Base-by-base conservation (phyloP, 2,888 invertebrate species). In the Penaeus monodon region DNA sequence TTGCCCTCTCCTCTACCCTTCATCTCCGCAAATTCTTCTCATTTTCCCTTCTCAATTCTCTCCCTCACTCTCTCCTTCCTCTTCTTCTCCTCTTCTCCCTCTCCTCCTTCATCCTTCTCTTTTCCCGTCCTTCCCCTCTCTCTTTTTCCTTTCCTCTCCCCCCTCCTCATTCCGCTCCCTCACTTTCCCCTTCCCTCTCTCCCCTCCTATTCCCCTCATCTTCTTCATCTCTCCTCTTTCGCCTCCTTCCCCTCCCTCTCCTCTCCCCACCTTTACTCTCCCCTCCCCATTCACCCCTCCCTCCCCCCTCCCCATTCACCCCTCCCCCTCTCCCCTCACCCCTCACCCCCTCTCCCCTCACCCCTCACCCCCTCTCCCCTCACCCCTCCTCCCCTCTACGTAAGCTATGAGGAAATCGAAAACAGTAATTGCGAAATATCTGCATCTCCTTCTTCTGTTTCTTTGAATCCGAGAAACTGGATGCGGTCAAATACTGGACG, bases 61-160 rank as follows among this genome's bases (percentile, higher is more conserved):
- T 80, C 80, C 20, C 65, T 73, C 73, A 24, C 82, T 82, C 44
- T 77, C 27, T 77, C 49, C 8, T 10, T 57, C 57, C 38, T 44
- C 22, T 44, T 49, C 66, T 65, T 29, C 29, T 64, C 65, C 64
- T 29, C 64, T 79, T 27, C 33, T 24, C 22, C 7, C 10, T 22
- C 6, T 27, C 20, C 17, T 63, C 20, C 12, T 27, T 6, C 64
- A 22, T 64, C n/a, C 24, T 38, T 12, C 38, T 64, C 24, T 29
- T 24, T 2, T 22, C 17, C 22, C 4, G 0, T 49, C 33, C 6
- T 10, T 20, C 20, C 38, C 22, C 20, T 22, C 49, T 27, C n/a
- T n/a, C 49, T 24, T 44, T 44, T 44, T 27, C 29, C 27, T 49
- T 44, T 63, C 22, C 20, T 29, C n/a, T n/a, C 63, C 33, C 64